Base-by-base conservation (phyloP, 2,113 vertebrate species). In the Cyrtonyx montezumae region DNA sequence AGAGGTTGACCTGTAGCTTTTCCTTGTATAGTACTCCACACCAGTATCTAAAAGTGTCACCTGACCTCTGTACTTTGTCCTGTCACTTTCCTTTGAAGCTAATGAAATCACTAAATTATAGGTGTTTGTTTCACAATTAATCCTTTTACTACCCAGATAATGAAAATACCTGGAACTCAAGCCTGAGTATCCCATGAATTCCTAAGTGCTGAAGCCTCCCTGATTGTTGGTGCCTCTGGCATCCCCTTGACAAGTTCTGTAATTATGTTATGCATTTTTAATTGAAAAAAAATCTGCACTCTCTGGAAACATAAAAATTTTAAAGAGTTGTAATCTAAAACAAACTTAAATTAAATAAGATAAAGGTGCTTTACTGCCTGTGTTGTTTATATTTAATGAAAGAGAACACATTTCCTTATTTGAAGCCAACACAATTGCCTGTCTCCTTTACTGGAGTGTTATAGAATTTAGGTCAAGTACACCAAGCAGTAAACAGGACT, bases 381-480 rank as follows among this genome's bases (percentile, higher is more conserved):
- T 55, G 22, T 87, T 91, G 42, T 89, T 92, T 93, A 67, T 93
- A 75, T 92, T 91, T 90, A 88, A 93, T 82, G 75, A 85, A 91
- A 93, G 19, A 78, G 34, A 90, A 88, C 42, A 74, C 43, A 79
- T 79, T 92, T 85, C n/a, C 68, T 67, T 79, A 34, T 89, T 71
- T 80, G 65, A 92, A 77, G 79, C 46, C 42, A 87, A 65, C 78
- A 74, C 2, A 9, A 67, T 91, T 45, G 90, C 34, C 58, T 73
- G 25, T 73, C 78, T 92, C 70, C 58, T 91, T 28, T n/a, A 70
- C 25, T 67, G 59, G 40, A 90, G 46, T 48, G n/a, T 67, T 93
- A 67, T n/a, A 87, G 89, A 92, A 96, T 93, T 87, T 91, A 87
- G 93, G 94, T 92, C 84, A 95, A 93, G 74, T 88, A 51, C 62